Evolutionary conservation across 2,888 invertebrate genomes (phyloP).

Genomic region (Pherbina coryleti): DNA sequence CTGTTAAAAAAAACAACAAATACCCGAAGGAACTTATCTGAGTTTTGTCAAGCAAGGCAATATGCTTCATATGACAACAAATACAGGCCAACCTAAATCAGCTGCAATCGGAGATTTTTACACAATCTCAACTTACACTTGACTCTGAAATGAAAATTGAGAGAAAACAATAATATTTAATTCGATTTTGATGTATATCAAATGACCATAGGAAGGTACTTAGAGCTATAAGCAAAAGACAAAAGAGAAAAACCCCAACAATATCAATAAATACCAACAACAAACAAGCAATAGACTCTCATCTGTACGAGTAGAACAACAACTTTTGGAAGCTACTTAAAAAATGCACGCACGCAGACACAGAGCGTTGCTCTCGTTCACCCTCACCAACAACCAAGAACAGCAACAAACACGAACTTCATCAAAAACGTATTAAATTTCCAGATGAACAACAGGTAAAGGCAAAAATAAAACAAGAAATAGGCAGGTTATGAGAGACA

Average conservation of each 20-base stretch:
- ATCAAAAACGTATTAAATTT: slow-evolving; percentile 53
- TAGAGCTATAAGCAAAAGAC: neutral
- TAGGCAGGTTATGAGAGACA: neutral
- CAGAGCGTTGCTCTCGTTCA: neutral
- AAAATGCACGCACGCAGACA: neutral
- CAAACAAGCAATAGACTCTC: neutral
- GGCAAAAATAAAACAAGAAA: slow-evolving; percentile 13
- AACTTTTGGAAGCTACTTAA: neutral
- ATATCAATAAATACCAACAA: slow-evolving; percentile 1
- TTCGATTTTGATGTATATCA: neutral
- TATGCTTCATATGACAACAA: neutral
- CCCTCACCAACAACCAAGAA: slow-evolving; percentile 37
- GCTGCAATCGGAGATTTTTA: slow-evolving; percentile 10
- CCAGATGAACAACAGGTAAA: slow-evolving; percentile 50
- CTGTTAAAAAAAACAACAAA: no score
- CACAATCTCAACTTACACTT: slow-evolving; percentile 7
- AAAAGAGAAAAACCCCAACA: neutral
- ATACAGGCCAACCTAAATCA: neutral
- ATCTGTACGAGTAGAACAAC: neutral
- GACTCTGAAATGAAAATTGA: neutral
- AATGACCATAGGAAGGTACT: neutral
- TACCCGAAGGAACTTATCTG: no score
- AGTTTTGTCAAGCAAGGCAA: neutral
- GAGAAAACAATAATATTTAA: slow-evolving; percentile 16
- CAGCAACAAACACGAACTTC: slow-evolving; percentile 48